Base-by-base conservation (phyloP, 2,113 vertebrate species). In the Cinclus cinclus region DNA sequence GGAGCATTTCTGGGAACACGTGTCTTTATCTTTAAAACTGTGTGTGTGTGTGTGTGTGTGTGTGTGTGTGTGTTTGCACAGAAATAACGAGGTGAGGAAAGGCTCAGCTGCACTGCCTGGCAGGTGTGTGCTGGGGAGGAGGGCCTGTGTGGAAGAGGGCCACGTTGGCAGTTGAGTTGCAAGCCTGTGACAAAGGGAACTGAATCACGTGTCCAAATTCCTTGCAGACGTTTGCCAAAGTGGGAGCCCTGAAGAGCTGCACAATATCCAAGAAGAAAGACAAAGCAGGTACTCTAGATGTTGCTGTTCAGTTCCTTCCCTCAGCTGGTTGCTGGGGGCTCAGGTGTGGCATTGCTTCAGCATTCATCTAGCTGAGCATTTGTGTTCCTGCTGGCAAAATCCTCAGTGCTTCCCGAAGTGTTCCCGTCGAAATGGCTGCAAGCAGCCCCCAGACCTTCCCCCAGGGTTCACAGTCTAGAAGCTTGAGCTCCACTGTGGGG, bases 181-280 rank as follows among this genome's bases (percentile, higher is more conserved):
- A 28, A 71, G 89, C 68, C 78, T 74, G 37, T 62, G 85, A 94
- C 91, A 96, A 97, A 97, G 64, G 71, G 49, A 94, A 3, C 91
- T 67, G 41, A 88, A 10, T 90, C 92, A 94, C 59, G 67, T 96
- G 90, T 94, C 89, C 59, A 4, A 87, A 94, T 83, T 94, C 33
- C 80, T 97, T 97, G 65, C 97, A 99, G 99, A 98, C 94, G 0
- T 99, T 99, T 94, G 98, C 98, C 91, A 99, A 98, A 97, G 98
- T 96, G 94, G 99, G 99, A 42, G 95, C 86, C 27, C 97, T 99
- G 94, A 99, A 97, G 94, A 98, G 97, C 94, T 99, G 99, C 95
- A 98, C 98, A 0, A 95, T 99, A 76, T 99, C 99, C 76, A 99
- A 97, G 98, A 99, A 99, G 97, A 99, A 98, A 98, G 98, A 98